Base-by-base conservation (phyloP, 2,888 invertebrate species). In the Aporophyla nigra region DNA sequence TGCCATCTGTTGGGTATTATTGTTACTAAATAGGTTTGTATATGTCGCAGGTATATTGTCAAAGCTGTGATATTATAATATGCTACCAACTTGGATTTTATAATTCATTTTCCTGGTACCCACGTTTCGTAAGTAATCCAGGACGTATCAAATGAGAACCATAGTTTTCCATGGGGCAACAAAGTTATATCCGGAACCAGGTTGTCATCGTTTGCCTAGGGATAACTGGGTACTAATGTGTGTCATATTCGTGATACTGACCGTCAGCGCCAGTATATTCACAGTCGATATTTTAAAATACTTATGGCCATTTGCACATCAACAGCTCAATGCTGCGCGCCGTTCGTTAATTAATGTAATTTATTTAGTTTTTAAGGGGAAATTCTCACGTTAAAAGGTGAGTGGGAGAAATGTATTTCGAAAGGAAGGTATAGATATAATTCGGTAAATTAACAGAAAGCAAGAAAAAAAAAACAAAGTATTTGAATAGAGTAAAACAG, bases 321-420 rank as follows among this genome's bases (percentile, higher is more conserved):
- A 88, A 86, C 87, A 86, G 76, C 74, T 83, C 78, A 77, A 78
- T 78, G 83, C 79, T 76, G 77, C 71, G 78, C 71, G 77, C 69
- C 78, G 83, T 80, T 77, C 75, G 78, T 82, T 88, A 89, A 89
- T 89, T 88, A 86, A 87, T 74, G 71, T 77, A 83, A 90, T 89
- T 88, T 87, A 88, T 88, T 76, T 62, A 19, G 67, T 77, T 86
- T 80, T 63, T 62, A 69, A 74, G 75, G 40, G 27, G 10, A 70
- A 76, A 74, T 78, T 75, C 27, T 51, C 21, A 61, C 19, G 58
- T 63, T 76, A 66, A 74, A 73, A 71, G 68, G 61, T 71, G 51
- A 69, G 43, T 58, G 56, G 63, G 53, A 21, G 56, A 61, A 69
- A 59, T 68, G 7, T 67, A 27, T 67, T 27, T 49, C 9, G 27